Evolutionary conservation across 2,888 invertebrate species (phyloP).

Genomic region (Pediacus dermestoides): DNA sequence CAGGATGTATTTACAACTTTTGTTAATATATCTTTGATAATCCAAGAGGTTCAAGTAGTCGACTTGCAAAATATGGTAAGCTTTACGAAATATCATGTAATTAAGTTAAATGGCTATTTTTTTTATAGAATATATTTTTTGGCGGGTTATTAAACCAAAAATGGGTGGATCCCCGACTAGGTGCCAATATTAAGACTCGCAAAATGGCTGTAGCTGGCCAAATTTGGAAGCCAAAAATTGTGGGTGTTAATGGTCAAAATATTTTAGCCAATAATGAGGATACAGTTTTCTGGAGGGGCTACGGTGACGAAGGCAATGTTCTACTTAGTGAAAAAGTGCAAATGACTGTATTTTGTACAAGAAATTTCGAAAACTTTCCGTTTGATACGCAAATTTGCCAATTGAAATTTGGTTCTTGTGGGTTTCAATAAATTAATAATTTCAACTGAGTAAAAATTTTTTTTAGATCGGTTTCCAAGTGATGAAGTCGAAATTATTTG

Average conservation of each 20-base stretch:
- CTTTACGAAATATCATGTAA: neutral
- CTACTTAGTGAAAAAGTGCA: conserved; percentile 33
- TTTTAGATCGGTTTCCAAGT: conserved; percentile 35
- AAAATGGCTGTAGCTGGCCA: conserved; percentile 35
- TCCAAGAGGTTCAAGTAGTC: conserved; percentile 27
- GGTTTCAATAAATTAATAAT: conserved; percentile 15
- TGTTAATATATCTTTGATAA: conserved; percentile 33
- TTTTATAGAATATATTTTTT: conserved; percentile 29
- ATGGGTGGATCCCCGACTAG: conserved; percentile 37
- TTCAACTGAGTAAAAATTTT: neutral
- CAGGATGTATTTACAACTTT: conserved; percentile 26
- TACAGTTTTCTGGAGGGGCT: conserved; percentile 38
- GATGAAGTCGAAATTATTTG: conserved; percentile 36
- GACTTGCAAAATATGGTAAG: conserved; percentile 31
- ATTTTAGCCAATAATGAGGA: conserved; percentile 26
- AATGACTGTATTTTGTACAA: conserved; percentile 28
- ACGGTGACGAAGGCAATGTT: conserved; percentile 33
- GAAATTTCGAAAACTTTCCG: conserved; percentile 32
- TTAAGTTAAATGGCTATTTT: neutral
- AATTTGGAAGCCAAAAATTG: conserved; percentile 40
- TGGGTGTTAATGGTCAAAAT: conserved; percentile 27
- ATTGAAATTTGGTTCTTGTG: conserved; percentile 39
- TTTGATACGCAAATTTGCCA: conserved; percentile 37
- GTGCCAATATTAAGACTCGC: conserved; percentile 30
- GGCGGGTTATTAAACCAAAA: conserved; percentile 32